These are phyloP conservation scores for Bombylius major DNA, from an alignment of 2,888 invertebrate species.

Conservation along the genomic window DNA sequence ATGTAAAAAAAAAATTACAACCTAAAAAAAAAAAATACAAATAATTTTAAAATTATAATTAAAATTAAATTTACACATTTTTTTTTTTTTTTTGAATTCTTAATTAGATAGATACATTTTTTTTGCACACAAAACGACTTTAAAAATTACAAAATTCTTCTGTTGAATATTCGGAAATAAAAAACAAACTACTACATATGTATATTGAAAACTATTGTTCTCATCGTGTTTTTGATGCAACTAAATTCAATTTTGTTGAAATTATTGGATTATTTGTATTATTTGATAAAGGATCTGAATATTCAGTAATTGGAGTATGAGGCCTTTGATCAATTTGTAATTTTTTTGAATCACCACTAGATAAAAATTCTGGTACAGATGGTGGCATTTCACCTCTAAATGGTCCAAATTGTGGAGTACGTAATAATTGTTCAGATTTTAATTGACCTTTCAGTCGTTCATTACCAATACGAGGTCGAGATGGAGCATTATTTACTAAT, in stretches of 20 bases:
- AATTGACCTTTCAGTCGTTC: slow-evolving; percentile 27
- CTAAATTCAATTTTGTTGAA: slow-evolving; percentile 36
- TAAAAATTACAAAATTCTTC: no score
- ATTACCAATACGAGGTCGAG: slow-evolving; percentile 19
- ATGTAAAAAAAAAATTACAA: neutral
- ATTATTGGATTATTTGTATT: slow-evolving; percentile 15
- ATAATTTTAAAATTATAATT: no score
- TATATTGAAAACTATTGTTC: no score
- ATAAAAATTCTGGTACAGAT: slow-evolving; percentile 37
- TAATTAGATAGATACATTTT: no score
- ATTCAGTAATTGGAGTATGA: slow-evolving; percentile 19
- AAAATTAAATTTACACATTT: neutral
- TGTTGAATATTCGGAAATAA: no score
- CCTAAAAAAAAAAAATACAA: no score
- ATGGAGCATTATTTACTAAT: slow-evolving; percentile 43
- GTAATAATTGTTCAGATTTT: slow-evolving; percentile 47
- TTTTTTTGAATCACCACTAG: slow-evolving; percentile 29
- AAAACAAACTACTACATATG: no score
- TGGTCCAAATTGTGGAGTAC: slow-evolving; percentile 58
- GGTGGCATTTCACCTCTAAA: slow-evolving; percentile 63
- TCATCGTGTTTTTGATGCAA: neutral
- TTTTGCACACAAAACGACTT: no score
- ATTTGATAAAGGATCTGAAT: slow-evolving; percentile 17
- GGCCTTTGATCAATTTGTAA: neutral
- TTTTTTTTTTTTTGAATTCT: neutral